Base-by-base conservation (phyloP, 2,888 invertebrate species). In the Malthinus seriepunctatus region DNA sequence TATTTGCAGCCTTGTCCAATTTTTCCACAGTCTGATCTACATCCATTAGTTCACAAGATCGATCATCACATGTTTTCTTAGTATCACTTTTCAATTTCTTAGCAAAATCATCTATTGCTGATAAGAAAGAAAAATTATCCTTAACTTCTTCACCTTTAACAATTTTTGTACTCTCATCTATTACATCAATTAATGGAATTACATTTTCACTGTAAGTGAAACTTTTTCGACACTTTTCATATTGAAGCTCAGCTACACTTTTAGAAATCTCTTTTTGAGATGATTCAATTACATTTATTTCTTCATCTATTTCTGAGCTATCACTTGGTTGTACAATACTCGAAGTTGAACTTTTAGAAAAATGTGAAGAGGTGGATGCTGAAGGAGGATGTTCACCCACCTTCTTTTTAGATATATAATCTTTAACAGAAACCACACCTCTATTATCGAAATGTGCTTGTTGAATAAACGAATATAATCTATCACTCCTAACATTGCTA, bases 381-480 rank as follows among this genome's bases (percentile, higher is more conserved):
- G 60, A 64, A 8, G 62, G 44, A 39, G 35, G 15, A 34, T 31
- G 32, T 34, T 59, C 56, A 10, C 51, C 49, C 1, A 34, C 11
- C 34, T 56, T 58, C 32, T 53, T 52, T 38, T 37, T 42, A 11
- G 37, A 57, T 32, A 71, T 67, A 52, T 68, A 69, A 8, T 68
- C 65, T 48, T 67, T 69, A 34, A 74, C 67, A 1, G 65, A 66
- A n/a, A 73, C 69, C 57, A 76, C 73, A 11, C 68, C 74, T 69
- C 73, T 74, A 42, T 62, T 67, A 63, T 79, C 78, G 63, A 77
- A 75, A 55, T 83, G 72, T 1, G 77, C 73, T 67, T 83, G 81
- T 52, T 81, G 79, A 32, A 86, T 75, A 65, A 78, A 86, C 0
- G 78, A 70, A 65, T 82, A 82, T 1, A 87, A 69, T 32, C 80